Conservation (phyloP, 2,797 vertebrate species). For the Chromobotia macracanthus region DNA sequence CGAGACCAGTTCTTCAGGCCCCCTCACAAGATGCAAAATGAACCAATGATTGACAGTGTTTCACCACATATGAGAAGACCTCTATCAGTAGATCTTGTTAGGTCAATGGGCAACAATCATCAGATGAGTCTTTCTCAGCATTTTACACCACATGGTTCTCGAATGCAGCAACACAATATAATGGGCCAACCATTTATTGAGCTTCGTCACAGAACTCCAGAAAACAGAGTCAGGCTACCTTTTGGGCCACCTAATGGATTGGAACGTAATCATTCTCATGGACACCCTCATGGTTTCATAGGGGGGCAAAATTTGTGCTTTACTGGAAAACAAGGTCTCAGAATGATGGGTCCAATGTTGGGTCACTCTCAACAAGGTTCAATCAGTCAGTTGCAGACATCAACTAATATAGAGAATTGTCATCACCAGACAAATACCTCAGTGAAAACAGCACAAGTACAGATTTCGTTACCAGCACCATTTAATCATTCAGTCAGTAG, state of each 20-base stretch:
- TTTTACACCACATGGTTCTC: conserved; percentile 81
- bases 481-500: conserved; percentile 68
- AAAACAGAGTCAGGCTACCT: conserved; percentile 82
- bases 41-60: conserved; percentile 67
- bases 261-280: conserved; percentile 72
- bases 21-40: conserved; percentile 77
- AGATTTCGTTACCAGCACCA: conserved; percentile 72
- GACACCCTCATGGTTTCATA: conserved; percentile 69
- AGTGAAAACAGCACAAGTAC: conserved; percentile 67
- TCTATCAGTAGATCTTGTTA: conserved; percentile 78
- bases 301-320: conserved; percentile 72
- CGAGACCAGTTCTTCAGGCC: conserved; percentile 84
- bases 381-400: conserved; percentile 69
- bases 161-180: conserved; percentile 89
- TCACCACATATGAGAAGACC: conserved; percentile 79
- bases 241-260: conserved; percentile 65
- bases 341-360: conserved; percentile 72
- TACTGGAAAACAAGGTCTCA: conserved; percentile 62
- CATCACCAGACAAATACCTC: conserved; percentile 71
- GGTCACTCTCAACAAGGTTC: conserved; percentile 68
- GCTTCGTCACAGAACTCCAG: conserved; percentile 86
- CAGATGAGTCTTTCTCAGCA: conserved; percentile 78
- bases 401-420: conserved; percentile 75
- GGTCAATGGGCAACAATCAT: conserved; percentile 69
- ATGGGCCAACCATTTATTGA: conserved; percentile 95